These are phyloP conservation scores for Poecilia latipinna DNA, from an alignment of 2,113 vertebrate species.

Conservation along the genomic window DNA sequence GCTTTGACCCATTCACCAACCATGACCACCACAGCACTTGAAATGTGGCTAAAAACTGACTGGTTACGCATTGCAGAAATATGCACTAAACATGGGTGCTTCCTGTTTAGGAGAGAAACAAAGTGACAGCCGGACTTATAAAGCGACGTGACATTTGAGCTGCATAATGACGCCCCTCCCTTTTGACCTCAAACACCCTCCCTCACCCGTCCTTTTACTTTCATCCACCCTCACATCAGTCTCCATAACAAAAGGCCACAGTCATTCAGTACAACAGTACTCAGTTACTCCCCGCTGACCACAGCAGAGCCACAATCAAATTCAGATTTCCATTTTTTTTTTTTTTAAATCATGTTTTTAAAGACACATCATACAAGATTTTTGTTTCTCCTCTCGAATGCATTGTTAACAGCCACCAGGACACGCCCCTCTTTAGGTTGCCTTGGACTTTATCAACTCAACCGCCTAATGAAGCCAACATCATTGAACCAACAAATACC, in stretches of 20 bases:
- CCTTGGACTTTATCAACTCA: too few relatives aligned
- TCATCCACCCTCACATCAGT: conserved; percentile 58
- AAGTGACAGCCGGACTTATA: conserved; percentile 41
- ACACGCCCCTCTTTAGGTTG: too few relatives aligned
- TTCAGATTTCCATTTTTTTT: conserved; percentile 15
- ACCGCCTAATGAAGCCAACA: too few relatives aligned
- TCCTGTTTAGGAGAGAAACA: conserved; percentile 63
- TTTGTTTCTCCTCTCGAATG: neutral
- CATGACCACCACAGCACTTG: conserved; percentile 27
- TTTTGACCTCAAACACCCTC: conserved; percentile 38
- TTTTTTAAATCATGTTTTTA: conserved; percentile 17
- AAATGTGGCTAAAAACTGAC: conserved; percentile 36
- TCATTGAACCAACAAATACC: too few relatives aligned
- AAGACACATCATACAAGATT: neutral
- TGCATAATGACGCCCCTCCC: conserved; percentile 55
- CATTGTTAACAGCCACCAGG: neutral
- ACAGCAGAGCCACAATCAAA: conserved; percentile 35
- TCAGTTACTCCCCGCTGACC: conserved; percentile 29
- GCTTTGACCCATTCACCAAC: conserved; percentile 29
- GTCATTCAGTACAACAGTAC: conserved; percentile 63
- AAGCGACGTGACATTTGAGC: conserved; percentile 67
- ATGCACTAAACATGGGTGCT: conserved; percentile 61
- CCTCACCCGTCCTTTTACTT: conserved; percentile 15
- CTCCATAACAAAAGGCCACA: conserved; percentile 72
- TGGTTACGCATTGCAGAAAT: conserved; percentile 41